These are phyloP conservation scores for Petrolisthes manimaculis DNA, from an alignment of 2,888 invertebrate genomes.

Conservation along the genomic window DNA sequence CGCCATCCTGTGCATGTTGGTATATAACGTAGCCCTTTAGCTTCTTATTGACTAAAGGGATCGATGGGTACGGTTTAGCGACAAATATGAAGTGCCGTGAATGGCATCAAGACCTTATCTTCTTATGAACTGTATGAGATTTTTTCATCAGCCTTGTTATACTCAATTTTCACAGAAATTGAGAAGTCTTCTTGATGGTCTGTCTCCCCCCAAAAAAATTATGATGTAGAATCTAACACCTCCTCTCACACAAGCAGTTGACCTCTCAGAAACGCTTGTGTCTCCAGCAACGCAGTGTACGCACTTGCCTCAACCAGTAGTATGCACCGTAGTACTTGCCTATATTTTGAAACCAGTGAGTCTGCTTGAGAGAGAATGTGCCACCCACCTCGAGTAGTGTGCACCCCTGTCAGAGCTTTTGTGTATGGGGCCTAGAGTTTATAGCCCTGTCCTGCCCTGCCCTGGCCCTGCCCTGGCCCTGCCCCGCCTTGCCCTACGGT, in stretches of 20 bases:
- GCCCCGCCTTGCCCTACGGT: background rate
- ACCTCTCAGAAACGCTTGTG: conserved; percentile 54
- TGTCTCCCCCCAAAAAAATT: conserved; percentile 54
- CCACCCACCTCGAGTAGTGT: conserved; percentile 5
- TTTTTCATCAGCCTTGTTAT: conserved; percentile 56
- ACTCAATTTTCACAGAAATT: conserved; percentile 41
- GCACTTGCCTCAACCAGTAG: conserved; percentile 57
- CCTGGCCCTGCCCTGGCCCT: background rate
- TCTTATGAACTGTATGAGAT: conserved; percentile 51
- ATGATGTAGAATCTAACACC: conserved; percentile 48
- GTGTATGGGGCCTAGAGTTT: background rate
- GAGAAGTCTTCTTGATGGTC: conserved; percentile 52
- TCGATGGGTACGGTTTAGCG: conserved; percentile 37
- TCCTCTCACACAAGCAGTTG: conserved; percentile 61
- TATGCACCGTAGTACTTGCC: conserved; percentile 40
- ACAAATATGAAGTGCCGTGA: conserved; percentile 38
- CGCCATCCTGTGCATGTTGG: conserved; percentile 38
- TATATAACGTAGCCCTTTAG: conserved; percentile 29
- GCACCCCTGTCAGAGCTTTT: background rate
- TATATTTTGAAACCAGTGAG: conserved; percentile 23
- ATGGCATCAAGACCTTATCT: conserved; percentile 47
- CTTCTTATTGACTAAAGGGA: conserved; percentile 44
- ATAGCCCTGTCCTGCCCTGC: background rate
- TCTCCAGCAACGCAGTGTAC: conserved; percentile 34
- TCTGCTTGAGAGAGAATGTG: conserved; percentile 46